These are phyloP conservation scores for Mythimna ferrago DNA, from an alignment of 2,888 invertebrate species.

Conservation along the genomic window DNA sequence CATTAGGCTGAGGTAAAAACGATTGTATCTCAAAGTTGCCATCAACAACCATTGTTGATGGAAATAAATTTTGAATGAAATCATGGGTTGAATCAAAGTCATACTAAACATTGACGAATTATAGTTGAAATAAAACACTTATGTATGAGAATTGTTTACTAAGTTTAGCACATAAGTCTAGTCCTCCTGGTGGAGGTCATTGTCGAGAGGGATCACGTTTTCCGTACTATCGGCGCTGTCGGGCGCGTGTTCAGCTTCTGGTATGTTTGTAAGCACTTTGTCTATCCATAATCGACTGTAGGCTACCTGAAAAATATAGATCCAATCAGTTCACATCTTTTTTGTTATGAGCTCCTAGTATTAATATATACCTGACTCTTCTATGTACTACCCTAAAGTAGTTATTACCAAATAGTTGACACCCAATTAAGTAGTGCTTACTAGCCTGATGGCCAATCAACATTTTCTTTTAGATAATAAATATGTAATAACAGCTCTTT, in stretches of 20 bases:
- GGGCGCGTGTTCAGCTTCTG: constrained; percentile 58
- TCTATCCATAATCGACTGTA: constrained; percentile 84
- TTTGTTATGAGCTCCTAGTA: constrained; percentile 46
- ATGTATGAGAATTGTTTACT: constrained; percentile 21
- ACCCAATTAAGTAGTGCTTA: not conserved
- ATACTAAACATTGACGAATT: not conserved
- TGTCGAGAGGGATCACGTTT: constrained; percentile 72
- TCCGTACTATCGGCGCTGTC: constrained; percentile 84
- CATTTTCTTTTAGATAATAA: not conserved
- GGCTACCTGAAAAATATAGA: constrained; percentile 75
- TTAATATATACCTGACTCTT: constrained; percentile 36
- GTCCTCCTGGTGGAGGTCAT: not conserved
- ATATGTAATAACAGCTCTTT: not conserved
- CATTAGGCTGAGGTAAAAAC: not conserved
- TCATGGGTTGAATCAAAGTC: not conserved
- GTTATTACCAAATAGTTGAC: not conserved
- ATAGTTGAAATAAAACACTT: constrained; percentile 14
- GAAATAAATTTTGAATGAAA: not conserved
- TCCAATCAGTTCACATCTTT: constrained; percentile 13
- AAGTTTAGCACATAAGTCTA: constrained; percentile 3
- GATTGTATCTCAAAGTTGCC: not conserved
- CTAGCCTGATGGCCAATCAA: not conserved
- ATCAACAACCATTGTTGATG: not conserved
- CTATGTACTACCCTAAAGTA: constrained; percentile 29
- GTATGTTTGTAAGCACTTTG: constrained; percentile 71